phyloP scores from a whole-genome alignment of 2,888 invertebrate species.

The Zelleria hepariella region DNA sequence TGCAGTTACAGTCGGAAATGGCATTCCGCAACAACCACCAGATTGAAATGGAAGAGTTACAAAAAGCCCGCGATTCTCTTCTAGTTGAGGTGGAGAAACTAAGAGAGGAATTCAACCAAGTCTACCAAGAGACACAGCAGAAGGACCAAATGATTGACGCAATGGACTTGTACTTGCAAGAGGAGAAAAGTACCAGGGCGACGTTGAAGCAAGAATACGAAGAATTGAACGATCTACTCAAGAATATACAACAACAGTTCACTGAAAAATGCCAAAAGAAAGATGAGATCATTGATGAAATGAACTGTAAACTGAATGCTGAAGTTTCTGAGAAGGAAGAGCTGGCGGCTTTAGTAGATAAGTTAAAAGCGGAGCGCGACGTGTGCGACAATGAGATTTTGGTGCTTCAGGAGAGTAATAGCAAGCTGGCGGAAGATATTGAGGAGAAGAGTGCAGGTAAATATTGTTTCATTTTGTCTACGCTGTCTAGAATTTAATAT shows the following conservation, averaged over 20 bases:
- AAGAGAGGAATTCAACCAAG: conserved; percentile 19
- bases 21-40: conserved; percentile 34
- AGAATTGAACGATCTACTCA: conserved; percentile 14
- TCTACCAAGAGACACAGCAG: conserved; percentile 21
- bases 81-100: conserved; percentile 23
- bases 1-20: conserved; percentile 42
- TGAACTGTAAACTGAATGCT: conserved; percentile 7
- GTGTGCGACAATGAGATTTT: conserved; percentile 7
- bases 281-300: conserved; percentile 12
- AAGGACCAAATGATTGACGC: conserved; percentile 28
- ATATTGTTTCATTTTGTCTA: background rate
- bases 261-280: conserved; percentile 20
- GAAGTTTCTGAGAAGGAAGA: conserved; percentile 6
- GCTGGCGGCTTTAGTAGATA: background rate
- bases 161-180: conserved; percentile 24
- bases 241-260: background rate
- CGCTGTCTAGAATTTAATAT: too few species aligned
- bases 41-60: conserved; percentile 22
- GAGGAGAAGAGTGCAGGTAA: background rate
- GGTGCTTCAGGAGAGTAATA: conserved; percentile 5
- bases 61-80: conserved; percentile 20
- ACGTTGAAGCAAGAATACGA: conserved; percentile 21
- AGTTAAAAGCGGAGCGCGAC: background rate
- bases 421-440: background rate
- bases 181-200: conserved; percentile 20